Base-by-base conservation (phyloP, 2,113 vertebrate genomes). In the Sisor rabdophorus region DNA sequence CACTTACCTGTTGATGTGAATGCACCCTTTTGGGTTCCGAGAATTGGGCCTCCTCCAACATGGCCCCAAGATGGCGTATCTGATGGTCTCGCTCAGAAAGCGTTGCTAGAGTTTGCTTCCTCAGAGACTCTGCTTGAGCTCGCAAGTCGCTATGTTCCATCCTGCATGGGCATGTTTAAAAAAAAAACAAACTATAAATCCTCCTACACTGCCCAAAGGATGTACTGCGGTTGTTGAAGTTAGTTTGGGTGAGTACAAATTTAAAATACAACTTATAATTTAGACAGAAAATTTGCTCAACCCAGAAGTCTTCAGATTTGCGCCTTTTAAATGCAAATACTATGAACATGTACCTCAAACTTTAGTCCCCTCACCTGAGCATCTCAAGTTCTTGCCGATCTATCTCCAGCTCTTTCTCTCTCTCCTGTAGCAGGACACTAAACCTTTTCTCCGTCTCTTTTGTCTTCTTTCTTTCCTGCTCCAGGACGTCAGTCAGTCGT, bases 21-120 rank as follows among this genome's bases (percentile, higher is more conserved):
- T 70, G 65, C 6, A 60, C 50, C 11, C 67, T 17, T 60, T 88
- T 92, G 65, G 91, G 70, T 15, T 75, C 83, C 15, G 86, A 86
- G 19, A 81, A 64, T 7, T 64, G 64, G 9, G 80, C 88, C 48
- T 95, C 93, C 82, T 92, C 92, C 73, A 86, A 44, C 72, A 94
- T 85, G 79, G 81, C 86, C 44, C 85, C 87, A 55, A 96, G 86
- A 12, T 92, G 92, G 52, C 87, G 88, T 63, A 95, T 85, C 59
- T 95, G 92, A 71, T 93, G 92, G 82, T 97, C 95, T 53, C 92
- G 92, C 75, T 95, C 94, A 4, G 94, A 90, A 28, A 97, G 87
- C 1, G 92, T 89, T 81, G 88, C 61, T 63, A 95, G 89, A 55
- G 92, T 95, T 85, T 95, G 95, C 71, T 96, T 93, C 83, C 94